These are phyloP conservation scores for Oscheius myriophilus DNA, from an alignment of 2,888 invertebrate species.

Conservation along the genomic window DNA sequence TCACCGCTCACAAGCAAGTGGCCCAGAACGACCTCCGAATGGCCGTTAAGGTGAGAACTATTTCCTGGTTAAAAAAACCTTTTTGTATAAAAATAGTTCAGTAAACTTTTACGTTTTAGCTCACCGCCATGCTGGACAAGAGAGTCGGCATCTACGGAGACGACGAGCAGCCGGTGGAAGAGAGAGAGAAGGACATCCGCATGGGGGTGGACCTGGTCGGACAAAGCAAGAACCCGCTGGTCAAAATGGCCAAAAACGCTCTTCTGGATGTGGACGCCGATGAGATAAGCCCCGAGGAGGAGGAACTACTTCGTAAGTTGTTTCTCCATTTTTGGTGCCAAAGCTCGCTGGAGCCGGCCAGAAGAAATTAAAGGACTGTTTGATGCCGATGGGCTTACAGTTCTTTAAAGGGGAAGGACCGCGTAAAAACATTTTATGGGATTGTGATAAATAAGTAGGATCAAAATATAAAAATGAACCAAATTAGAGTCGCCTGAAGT, in stretches of 20 bases:
- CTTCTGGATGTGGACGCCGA: constrained; percentile 76
- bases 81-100: too few relatives aligned
- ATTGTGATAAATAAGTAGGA: too few relatives aligned
- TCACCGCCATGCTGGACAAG: constrained; percentile 73
- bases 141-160: constrained; percentile 71
- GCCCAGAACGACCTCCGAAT: constrained; percentile 73
- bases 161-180: constrained; percentile 37
- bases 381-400: too few relatives aligned
- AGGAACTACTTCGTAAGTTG: constrained; percentile 77
- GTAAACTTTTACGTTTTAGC: constrained; percentile 35
- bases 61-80: not conserved
- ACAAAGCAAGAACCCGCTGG: constrained; percentile 82
- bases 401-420: too few relatives aligned
- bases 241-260: constrained; percentile 79
- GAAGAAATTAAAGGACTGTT: too few relatives aligned
- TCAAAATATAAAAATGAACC: too few relatives aligned
- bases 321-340: too few relatives aligned
- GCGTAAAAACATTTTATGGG: too few relatives aligned
- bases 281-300: constrained; percentile 97
- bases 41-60: constrained; percentile 70
- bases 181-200: constrained; percentile 47
- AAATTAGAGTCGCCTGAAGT: too few relatives aligned
- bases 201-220: constrained; percentile 50
- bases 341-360: too few relatives aligned
- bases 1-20: constrained; percentile 87